These are phyloP conservation scores for Phoxinus dragarum DNA, from an alignment of 2,797 vertebrate genomes.

Conservation along the genomic window DNA sequence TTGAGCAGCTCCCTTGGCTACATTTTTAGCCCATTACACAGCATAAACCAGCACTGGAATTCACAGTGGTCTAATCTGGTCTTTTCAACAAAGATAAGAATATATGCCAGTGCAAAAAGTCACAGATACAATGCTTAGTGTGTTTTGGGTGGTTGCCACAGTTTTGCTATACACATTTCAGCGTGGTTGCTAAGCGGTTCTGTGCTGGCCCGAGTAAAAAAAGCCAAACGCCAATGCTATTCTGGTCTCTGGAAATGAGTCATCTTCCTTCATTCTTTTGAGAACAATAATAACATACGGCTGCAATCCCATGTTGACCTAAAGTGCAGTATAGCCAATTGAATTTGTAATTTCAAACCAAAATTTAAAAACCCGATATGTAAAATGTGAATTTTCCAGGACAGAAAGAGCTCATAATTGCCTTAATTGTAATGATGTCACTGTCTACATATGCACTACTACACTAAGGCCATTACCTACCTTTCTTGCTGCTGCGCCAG, in stretches of 20 bases:
- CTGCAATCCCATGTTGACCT: background rate
- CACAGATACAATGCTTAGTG: background rate
- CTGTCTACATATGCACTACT: background rate
- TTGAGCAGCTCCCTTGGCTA: background rate
- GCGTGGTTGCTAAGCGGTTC: conserved; percentile 10
- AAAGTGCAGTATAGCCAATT: background rate
- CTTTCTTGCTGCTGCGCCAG: conserved; percentile 83
- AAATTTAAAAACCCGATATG: background rate
- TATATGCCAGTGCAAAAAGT: too few relatives aligned
- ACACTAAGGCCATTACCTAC: conserved; percentile 67
- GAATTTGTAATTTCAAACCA: background rate
- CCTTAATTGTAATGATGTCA: background rate
- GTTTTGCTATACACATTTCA: background rate
- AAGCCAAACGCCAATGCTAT: background rate
- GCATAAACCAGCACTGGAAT: background rate
- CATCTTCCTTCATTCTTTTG: background rate
- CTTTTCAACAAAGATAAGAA: background rate
- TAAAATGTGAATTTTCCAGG: background rate
- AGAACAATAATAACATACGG: background rate
- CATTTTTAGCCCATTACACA: background rate
- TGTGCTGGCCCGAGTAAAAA: background rate
- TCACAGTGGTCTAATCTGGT: background rate
- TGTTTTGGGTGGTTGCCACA: background rate
- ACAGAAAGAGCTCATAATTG: background rate
- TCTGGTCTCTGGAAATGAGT: background rate